These are phyloP conservation scores for Dromaius novaehollandiae DNA, from an alignment of 2,113 vertebrate species.

Conservation along the genomic window DNA sequence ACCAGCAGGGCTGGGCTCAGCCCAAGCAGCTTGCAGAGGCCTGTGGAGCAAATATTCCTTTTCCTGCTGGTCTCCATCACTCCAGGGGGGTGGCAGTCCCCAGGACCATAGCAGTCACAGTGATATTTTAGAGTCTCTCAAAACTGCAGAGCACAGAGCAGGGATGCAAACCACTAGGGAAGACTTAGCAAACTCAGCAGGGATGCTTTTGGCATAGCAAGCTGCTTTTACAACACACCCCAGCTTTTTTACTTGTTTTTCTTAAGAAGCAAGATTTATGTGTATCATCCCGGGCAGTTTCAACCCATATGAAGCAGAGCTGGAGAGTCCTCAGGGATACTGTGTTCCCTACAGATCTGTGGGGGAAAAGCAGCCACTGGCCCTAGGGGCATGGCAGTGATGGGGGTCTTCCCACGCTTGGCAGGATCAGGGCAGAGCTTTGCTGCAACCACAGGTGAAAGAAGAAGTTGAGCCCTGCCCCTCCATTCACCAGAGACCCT, in stretches of 20 bases:
- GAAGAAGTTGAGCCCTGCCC: neutral
- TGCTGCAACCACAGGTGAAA: neutral
- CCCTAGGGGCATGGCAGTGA: accelerated
- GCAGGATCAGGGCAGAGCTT: neutral
- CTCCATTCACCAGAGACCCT: accelerated
- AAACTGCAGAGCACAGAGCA: neutral
- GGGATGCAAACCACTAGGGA: neutral
- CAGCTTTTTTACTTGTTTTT: neutral
- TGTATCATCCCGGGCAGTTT: neutral
- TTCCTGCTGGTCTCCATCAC: neutral
- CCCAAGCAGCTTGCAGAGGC: neutral
- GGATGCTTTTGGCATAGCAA: constrained; percentile 10
- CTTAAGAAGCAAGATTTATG: constrained; percentile 36
- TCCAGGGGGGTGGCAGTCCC: accelerated
- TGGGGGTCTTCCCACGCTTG: neutral
- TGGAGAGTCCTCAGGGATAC: constrained; percentile 4
- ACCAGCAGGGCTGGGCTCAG: neutral
- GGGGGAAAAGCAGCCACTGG: neutral
- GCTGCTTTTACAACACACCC: constrained; percentile 10
- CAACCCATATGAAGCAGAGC: neutral
- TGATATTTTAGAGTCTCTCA: neutral
- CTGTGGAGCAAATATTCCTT: neutral
- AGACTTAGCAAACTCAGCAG: constrained; percentile 10
- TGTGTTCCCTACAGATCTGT: neutral
- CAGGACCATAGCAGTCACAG: neutral